phyloP scores from a whole-genome alignment of 1,140 invertebrate genomes.

The Odontomachus brunneus region DNA sequence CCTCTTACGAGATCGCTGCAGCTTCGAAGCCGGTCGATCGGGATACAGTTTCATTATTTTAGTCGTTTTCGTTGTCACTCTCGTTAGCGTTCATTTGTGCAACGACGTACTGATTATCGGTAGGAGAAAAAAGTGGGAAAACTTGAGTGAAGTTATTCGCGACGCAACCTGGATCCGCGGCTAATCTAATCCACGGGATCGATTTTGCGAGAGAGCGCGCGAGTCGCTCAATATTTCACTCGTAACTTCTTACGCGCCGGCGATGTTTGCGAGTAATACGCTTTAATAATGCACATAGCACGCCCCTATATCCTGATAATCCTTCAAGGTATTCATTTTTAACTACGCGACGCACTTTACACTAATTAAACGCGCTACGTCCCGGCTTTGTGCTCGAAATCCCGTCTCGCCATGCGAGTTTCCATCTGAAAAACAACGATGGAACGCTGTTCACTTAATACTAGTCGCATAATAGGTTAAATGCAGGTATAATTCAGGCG shows the following conservation, averaged over 20 bases:
- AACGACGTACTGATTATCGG: no score
- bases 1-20: no score
- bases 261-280: constrained; percentile 16
- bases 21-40: no score
- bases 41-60: no score
- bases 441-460: constrained; percentile 49
- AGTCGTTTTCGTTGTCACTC: no score
- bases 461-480: constrained; percentile 50
- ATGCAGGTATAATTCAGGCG: constrained; percentile 44
- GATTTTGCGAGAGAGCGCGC: neutral
- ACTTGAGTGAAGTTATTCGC: neutral
- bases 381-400: constrained; percentile 44
- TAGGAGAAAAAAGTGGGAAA: no score
- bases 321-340: constrained; percentile 38
- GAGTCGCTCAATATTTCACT: constrained; percentile 19
- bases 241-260: neutral
- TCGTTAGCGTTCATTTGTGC: no score
- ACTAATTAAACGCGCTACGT: constrained; percentile 41
- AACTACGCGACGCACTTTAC: constrained; percentile 40
- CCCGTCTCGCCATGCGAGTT: constrained; percentile 31
- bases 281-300: constrained; percentile 6
- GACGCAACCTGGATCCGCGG: neutral
- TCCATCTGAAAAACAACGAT: constrained; percentile 43
- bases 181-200: constrained; percentile 1
- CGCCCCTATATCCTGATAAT: constrained; percentile 20